Percentiles rank a stretch among this genome's conserved stretches.
Evolutionary conservation across 2,888 invertebrate genomes (phyloP).

Genomic region (Idaea straminata): DNA sequence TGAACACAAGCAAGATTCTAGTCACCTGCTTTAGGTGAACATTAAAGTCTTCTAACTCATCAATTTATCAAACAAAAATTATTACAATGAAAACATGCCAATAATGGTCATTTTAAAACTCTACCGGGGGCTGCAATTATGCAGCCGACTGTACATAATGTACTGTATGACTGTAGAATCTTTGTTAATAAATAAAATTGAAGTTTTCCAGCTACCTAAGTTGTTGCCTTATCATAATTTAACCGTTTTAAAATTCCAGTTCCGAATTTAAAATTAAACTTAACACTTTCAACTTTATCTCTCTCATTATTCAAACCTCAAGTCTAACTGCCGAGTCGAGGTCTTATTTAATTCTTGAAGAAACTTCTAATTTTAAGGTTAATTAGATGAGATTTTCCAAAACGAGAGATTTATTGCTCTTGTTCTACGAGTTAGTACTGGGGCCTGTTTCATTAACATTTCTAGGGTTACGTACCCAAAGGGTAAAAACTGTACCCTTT

Average conservation of each 20-base stretch:
- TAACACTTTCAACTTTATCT: neutral
- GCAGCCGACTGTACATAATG: too few species aligned
- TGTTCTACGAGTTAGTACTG: slow-evolving; percentile 2
- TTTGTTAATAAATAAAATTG: too few species aligned
- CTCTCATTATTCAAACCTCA: slow-evolving; percentile 29
- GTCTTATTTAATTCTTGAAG: slow-evolving; percentile 1
- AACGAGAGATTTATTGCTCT: slow-evolving; percentile 22
- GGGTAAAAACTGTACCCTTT: too few species aligned
- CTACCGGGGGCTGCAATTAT: too few species aligned
- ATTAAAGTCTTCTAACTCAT: too few species aligned
- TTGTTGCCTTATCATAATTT: neutral
- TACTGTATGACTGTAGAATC: too few species aligned
- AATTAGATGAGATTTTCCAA: slow-evolving; percentile 22
- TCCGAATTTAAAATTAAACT: neutral
- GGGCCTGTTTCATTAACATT: neutral
- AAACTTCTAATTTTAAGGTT: slow-evolving; percentile 26
- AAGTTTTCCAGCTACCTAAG: too few species aligned
- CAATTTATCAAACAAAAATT: too few species aligned
- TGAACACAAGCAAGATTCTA: too few species aligned
- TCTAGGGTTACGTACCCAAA: neutral
- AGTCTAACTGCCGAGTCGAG: slow-evolving; percentile 12
- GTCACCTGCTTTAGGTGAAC: too few species aligned
- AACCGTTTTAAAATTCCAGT: neutral
- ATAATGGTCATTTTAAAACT: too few species aligned
- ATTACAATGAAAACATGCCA: too few species aligned